Percentiles rank a stretch among this genome's conserved stretches.
These are phyloP conservation scores for Chelmon rostratus DNA, from an alignment of 2,797 vertebrate species.

Conservation along the genomic window DNA sequence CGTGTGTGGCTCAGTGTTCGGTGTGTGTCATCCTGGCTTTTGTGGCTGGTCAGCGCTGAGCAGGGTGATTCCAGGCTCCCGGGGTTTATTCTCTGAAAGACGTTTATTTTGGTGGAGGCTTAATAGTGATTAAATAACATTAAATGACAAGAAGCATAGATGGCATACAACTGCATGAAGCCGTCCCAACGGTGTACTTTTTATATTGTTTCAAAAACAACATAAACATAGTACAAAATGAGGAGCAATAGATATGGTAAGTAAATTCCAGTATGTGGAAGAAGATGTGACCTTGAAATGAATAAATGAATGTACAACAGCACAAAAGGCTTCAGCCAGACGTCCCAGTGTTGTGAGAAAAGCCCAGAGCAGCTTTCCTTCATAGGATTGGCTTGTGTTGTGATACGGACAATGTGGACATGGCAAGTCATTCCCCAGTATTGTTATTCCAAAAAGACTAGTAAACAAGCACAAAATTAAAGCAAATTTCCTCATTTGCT, in stretches of 20 bases:
- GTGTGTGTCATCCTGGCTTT: slow-evolving; percentile 17
- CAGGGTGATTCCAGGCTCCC: slow-evolving; percentile 19
- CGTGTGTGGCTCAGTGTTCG: slow-evolving; percentile 13
- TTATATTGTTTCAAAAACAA: background rate
- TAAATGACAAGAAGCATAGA: slow-evolving; percentile 10
- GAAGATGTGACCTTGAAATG: background rate
- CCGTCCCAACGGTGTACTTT: background rate
- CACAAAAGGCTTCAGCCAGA: background rate
- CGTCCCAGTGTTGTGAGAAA: background rate
- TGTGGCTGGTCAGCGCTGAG: slow-evolving; percentile 14
- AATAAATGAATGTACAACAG: background rate
- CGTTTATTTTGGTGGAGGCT: slow-evolving; percentile 39
- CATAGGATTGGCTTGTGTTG: background rate
- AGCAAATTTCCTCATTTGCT: background rate
- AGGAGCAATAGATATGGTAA: background rate
- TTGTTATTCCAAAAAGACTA: background rate
- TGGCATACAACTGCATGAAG: background rate
- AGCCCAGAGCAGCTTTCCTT: too few relatives aligned
- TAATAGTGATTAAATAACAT: slow-evolving; percentile 55
- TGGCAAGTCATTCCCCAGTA: background rate
- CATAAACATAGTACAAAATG: background rate
- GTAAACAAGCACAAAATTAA: background rate
- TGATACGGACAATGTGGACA: background rate
- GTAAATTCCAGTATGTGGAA: background rate
- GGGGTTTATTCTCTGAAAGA: slow-evolving; percentile 49